Evolutionary conservation across 2,888 invertebrate species (phyloP).

Genomic region (Cataglyphis livida): DNA sequence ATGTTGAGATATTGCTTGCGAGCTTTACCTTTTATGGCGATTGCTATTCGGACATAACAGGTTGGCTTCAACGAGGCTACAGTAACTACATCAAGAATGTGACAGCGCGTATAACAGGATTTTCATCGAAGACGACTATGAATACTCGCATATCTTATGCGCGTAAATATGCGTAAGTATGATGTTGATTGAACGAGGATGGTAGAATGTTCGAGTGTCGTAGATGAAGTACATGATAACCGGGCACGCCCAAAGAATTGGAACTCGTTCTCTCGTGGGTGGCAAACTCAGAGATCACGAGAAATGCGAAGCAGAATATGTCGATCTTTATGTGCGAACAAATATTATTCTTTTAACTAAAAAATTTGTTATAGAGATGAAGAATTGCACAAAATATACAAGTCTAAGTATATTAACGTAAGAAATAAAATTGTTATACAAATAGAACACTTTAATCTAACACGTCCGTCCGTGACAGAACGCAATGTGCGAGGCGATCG

Average conservation of each 20-base stretch:
- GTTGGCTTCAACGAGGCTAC: not conserved
- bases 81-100: not conserved
- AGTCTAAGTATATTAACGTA: not conserved
- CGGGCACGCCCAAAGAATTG: constrained; percentile 45
- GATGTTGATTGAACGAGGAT: constrained; percentile 42
- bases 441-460: not conserved
- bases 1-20: not conserved
- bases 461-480: constrained; percentile 39
- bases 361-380: not conserved
- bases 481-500: constrained; percentile 40
- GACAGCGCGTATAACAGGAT: constrained; percentile 14
- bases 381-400: not conserved
- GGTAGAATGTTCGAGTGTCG: constrained; percentile 5
- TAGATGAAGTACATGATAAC: constrained; percentile 52
- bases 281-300: constrained; percentile 45
- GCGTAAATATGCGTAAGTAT: not conserved
- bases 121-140: constrained; percentile 5
- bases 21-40: constrained; percentile 7
- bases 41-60: constrained; percentile 4
- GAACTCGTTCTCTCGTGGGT: constrained; percentile 58
- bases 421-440: not conserved
- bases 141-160: not conserved
- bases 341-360: not conserved
- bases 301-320: constrained; percentile 42
- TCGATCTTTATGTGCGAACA: constrained; percentile 41